Evolutionary conservation across 2,888 invertebrate species (phyloP).

Genomic region (Ophion costatus): DNA sequence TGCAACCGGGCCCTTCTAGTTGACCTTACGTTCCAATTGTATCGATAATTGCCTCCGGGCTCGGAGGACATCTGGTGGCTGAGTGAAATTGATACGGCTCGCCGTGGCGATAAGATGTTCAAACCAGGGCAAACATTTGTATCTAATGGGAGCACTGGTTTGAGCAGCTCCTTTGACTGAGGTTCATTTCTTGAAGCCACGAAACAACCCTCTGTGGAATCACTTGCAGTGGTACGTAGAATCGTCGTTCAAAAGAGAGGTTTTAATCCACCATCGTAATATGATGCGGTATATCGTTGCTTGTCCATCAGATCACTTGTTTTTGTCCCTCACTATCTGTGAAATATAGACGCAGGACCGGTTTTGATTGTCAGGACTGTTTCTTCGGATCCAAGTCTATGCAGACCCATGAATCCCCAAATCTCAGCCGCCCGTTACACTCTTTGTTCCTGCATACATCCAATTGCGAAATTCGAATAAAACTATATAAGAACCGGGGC

Average conservation of each 20-base stretch:
- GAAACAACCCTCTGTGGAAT: neutral
- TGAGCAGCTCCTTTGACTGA: neutral
- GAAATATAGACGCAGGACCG: too few species aligned
- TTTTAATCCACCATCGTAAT: neutral
- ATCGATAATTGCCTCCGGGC: constrained; percentile 1
- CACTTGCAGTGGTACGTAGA: neutral
- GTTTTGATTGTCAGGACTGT: too few species aligned
- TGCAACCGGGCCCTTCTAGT: neutral
- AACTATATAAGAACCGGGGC: too few species aligned
- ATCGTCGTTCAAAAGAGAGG: neutral
- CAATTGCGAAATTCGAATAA: too few species aligned
- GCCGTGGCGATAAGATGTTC: too few species aligned
- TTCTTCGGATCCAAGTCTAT: too few species aligned
- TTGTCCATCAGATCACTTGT: neutral
- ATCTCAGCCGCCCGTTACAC: too few species aligned
- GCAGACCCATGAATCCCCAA: too few species aligned
- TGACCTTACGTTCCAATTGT: constrained; percentile 1
- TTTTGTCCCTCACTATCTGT: neutral
- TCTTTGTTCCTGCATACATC: too few species aligned
- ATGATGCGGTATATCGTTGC: neutral
- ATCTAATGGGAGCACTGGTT: constrained; percentile 6
- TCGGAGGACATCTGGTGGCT: neutral
- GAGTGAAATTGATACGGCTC: neutral
- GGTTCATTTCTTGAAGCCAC: neutral
- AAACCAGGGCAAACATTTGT: neutral